These are phyloP conservation scores for Rhabditoides inermis DNA, from an alignment of 2,888 invertebrate genomes.

Conservation along the genomic window DNA sequence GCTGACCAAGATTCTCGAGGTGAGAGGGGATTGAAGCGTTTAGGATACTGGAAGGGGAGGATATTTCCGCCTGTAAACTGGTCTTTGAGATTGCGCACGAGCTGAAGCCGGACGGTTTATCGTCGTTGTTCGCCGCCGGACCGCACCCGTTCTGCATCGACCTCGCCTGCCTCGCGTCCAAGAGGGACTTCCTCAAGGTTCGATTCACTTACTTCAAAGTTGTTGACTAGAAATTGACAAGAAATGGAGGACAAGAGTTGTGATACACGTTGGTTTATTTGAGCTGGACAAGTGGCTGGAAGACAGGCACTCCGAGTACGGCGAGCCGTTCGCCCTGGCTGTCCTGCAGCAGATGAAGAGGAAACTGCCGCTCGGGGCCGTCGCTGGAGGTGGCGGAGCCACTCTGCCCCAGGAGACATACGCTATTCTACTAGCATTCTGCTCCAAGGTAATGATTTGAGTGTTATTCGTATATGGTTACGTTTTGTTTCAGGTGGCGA, in stretches of 20 bases:
- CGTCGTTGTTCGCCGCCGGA: constrained; percentile 71
- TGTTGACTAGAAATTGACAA: too few species aligned
- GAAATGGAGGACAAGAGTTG: too few species aligned
- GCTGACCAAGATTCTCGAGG: constrained; percentile 84
- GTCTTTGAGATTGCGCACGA: constrained; percentile 35
- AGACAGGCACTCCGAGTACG: constrained; percentile 91
- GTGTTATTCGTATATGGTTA: too few species aligned
- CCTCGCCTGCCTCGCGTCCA: constrained; percentile 87
- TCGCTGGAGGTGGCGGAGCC: constrained; percentile 1
- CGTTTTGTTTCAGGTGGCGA: too few species aligned
- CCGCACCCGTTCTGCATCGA: constrained; percentile 88
- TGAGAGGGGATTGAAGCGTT: too few species aligned
- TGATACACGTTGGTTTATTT: too few species aligned
- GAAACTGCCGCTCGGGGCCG: constrained; percentile 8
- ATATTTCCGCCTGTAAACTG: background rate
- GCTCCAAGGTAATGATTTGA: too few species aligned
- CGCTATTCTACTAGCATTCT: too few species aligned
- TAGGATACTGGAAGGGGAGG: constrained; percentile 54
- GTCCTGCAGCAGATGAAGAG: constrained; percentile 26
- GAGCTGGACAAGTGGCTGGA: constrained; percentile 96
- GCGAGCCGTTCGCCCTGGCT: constrained; percentile 53
- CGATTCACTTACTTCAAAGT: too few species aligned
- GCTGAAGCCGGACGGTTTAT: constrained; percentile 63
- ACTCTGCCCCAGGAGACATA: too few species aligned
- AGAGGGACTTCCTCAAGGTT: constrained; percentile 91